Conservation (phyloP, 2,113 vertebrate genomes). For the Stomatorhinus ivindoensis region DNA sequence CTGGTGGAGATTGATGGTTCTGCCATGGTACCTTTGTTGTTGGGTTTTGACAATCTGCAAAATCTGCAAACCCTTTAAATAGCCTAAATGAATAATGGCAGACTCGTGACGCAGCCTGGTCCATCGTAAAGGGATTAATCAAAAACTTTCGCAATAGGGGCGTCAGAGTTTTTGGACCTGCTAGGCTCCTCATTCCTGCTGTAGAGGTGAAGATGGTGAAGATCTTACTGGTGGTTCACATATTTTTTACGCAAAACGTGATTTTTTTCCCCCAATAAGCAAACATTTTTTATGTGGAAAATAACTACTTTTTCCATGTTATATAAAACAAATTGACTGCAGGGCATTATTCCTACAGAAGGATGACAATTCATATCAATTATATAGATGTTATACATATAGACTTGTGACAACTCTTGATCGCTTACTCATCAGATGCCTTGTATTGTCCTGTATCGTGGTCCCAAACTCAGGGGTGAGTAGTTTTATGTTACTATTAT, state of each 20-base stretch:
- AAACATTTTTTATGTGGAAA: background rate
- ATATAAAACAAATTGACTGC: background rate
- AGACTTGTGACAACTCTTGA: background rate
- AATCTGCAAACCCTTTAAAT: background rate
- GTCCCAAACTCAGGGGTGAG: background rate
- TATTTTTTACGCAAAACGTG: background rate
- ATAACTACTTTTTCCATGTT: background rate
- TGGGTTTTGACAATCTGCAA: conserved; percentile 12
- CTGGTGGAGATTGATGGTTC: background rate
- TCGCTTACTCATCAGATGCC: background rate
- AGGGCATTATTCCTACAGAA: background rate
- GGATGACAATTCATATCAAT: background rate
- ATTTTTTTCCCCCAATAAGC: background rate
- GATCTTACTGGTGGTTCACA: background rate
- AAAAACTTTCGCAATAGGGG: background rate
- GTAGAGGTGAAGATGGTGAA: background rate
- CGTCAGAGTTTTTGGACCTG: background rate
- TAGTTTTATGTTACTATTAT: background rate
- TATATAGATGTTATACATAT: background rate
- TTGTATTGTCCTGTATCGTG: background rate
- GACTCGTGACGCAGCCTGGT: background rate
- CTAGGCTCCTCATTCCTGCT: background rate
- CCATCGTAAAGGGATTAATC: conserved; percentile 1
- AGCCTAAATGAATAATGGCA: background rate
- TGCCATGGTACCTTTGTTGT: background rate